Percentiles rank a stretch among this genome's conserved stretches.
Evolutionary conservation across 2,113 vertebrate genomes (phyloP).

Genomic region (Spizaetus ornatus): DNA sequence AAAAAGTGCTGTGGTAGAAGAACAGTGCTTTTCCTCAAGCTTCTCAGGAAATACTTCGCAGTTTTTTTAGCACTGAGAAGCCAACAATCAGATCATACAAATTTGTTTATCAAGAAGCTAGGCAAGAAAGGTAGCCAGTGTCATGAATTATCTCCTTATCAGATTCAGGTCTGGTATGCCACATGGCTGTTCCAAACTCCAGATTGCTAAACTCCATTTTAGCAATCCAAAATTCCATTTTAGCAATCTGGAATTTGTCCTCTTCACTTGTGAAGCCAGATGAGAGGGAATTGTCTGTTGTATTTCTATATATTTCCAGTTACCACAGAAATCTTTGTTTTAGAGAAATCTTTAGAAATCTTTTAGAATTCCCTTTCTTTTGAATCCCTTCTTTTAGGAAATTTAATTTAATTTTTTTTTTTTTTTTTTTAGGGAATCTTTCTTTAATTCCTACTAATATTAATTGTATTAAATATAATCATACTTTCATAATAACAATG

Average conservation of each 20-base stretch:
- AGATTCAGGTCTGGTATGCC: background rate
- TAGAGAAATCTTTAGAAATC: background rate
- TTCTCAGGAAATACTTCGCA: background rate
- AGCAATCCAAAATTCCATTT: background rate
- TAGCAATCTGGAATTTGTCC: constrained; percentile 23
- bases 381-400: background rate
- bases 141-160: background rate
- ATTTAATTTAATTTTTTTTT: background rate
- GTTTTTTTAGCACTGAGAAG: background rate
- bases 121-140: background rate
- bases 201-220: background rate
- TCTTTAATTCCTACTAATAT: background rate
- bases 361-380: background rate
- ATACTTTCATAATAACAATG: background rate
- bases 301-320: background rate
- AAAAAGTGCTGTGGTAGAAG: background rate
- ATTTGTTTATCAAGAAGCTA: background rate
- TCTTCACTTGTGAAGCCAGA: background rate
- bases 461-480: background rate
- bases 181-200: background rate
- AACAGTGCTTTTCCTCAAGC: background rate
- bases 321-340: background rate
- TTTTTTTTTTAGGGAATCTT: background rate
- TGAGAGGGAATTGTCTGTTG: background rate
- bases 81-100: background rate